Conservation (phyloP, 1,140 invertebrate genomes). For the Apis dorsata region DNA sequence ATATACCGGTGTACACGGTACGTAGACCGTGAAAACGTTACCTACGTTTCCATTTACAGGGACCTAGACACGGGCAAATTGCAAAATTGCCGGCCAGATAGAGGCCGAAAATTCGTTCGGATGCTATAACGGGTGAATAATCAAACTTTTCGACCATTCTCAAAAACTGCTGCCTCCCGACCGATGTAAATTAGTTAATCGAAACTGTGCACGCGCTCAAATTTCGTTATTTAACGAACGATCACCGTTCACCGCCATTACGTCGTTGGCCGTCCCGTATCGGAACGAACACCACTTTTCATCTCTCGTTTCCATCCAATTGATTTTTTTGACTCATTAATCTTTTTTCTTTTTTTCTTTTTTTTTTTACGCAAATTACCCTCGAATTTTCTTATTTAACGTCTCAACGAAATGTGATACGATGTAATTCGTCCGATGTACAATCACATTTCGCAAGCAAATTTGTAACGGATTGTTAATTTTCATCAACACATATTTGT, state of each 20-base stretch:
- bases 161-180: neutral
- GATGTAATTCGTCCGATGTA: too few species aligned
- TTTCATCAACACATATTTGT: too few species aligned
- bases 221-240: conserved; percentile 2
- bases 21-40: neutral
- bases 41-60: neutral
- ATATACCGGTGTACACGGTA: neutral
- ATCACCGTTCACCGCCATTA: neutral
- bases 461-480: too few species aligned
- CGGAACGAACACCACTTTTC: neutral
- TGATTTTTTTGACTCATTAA: too few species aligned
- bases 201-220: neutral
- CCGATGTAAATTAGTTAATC: conserved; percentile 27
- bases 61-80: neutral
- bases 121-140: neutral
- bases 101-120: neutral
- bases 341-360: too few species aligned
- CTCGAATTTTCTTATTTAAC: neutral
- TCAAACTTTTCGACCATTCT: conserved; percentile 9
- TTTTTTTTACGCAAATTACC: neutral
- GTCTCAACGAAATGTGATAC: too few species aligned
- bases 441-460: too few species aligned
- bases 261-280: too few species aligned
- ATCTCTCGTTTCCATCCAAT: neutral
- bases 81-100: neutral